phyloP scores from a whole-genome alignment of 2,888 invertebrate genomes.

The Lacanobia oleracea region DNA sequence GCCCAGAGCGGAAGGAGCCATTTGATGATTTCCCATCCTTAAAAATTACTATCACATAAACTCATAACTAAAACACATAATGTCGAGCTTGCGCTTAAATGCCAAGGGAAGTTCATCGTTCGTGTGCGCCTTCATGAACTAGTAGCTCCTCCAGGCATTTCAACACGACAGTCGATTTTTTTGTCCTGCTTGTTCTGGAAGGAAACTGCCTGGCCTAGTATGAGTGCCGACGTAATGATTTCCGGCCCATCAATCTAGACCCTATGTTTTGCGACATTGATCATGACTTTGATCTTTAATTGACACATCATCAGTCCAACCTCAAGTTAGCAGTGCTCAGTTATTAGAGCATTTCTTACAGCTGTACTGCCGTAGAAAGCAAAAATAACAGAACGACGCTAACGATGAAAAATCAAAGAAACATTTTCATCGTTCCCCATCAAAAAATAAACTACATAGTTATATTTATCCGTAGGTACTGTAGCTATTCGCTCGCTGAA shows the following conservation, averaged over 20 bases:
- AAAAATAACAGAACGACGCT: not conserved
- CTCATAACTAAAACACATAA: no score
- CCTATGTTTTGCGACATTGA: not conserved
- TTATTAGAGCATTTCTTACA: not conserved
- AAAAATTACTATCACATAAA: no score
- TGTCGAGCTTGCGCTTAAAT: not conserved
- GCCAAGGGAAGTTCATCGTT: no score
- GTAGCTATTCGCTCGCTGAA: conserved; percentile 63
- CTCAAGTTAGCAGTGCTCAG: not conserved
- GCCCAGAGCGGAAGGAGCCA: no score
- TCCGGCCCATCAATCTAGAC: not conserved
- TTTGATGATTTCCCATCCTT: no score
- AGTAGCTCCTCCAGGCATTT: not conserved
- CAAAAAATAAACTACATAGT: conserved; percentile 16
- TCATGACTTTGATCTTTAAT: not conserved
- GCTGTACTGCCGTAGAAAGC: not conserved
- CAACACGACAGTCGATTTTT: not conserved
- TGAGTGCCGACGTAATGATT: not conserved
- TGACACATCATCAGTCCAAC: not conserved
- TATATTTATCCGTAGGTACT: conserved; percentile 36
- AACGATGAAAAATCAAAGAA: no score
- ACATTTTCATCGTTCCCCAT: not conserved
- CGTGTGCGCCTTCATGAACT: not conserved
- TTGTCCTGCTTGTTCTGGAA: not conserved
- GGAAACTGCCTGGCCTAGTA: not conserved